Base-by-base conservation (phyloP, 2,888 invertebrate species). In the Agonopterix subpropinquella region DNA sequence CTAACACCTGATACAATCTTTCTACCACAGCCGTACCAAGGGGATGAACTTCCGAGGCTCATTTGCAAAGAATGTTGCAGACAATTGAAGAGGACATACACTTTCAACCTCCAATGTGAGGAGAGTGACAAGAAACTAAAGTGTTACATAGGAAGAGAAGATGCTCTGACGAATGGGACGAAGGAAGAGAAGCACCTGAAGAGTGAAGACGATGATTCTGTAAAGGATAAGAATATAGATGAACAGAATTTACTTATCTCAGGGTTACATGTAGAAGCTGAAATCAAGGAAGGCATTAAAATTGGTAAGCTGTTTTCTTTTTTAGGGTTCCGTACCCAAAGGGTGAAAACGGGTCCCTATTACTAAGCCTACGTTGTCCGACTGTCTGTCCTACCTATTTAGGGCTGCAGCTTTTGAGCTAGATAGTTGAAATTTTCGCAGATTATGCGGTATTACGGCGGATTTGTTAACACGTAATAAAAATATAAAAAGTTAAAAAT, bases 61-160 rank as follows among this genome's bases (percentile, higher is more conserved):
- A 84, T 88, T 47, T 88, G 88, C 53, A 87, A 82, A 54, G 80
- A 80, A 15, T 88, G 88, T 54, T 64, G 67, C 48, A 70, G 73
- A 37, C 80, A 80, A 47, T 62, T 88, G 1, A 86, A 83, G 59
- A 66, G 72, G 44, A 62, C 76, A 0, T 87, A 79, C 49, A 47
- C 67, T n/a, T 87, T 88, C 53, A 78, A 78, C 48, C 52, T 73
- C 18, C 76, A 70, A 56, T 87, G 87, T 53, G 77, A 78, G 41
- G 67, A 77, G 41, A 87, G 81, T 58, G 79, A 88, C 36, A 66
- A 61, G 50, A 78, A 65, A 47, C 56, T 88, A 2, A 68, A 63
- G 53, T 51, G 52, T 4, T 62, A 65, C 43, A 46, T 79, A 47
- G 58, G 68, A 44, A 15, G n/a, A 10, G 36, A 28, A 15, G 43